A percentile compares a stretch with the other conserved stretches of the same genome.
These are phyloP conservation scores for Drosophila neotestacea DNA, from an alignment of 2,888 invertebrate genomes.

Conservation along the genomic window DNA sequence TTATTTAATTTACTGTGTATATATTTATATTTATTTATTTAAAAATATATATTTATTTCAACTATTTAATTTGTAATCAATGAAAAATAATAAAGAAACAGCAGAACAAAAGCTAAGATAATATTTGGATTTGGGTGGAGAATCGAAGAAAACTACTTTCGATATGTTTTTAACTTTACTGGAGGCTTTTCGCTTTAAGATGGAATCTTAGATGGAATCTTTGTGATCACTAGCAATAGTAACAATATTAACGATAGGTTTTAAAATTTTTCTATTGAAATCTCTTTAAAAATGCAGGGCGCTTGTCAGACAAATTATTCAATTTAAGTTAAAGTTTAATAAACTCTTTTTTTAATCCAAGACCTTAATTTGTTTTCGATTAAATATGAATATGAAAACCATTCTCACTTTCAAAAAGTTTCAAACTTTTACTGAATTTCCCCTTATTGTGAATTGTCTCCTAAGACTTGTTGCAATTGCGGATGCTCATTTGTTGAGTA, in stretches of 20 bases:
- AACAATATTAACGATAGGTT: too few relatives aligned
- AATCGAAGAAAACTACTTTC: neutral
- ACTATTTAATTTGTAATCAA: constrained; percentile 26
- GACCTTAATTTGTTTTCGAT: neutral
- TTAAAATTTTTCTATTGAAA: too few relatives aligned
- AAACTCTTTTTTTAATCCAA: too few relatives aligned
- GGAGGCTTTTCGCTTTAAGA: too few relatives aligned
- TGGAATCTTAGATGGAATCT: too few relatives aligned
- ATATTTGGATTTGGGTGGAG: neutral
- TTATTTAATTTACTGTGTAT: constrained; percentile 33
- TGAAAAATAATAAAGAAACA: constrained; percentile 7
- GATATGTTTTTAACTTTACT: too few relatives aligned
- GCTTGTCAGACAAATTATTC: too few relatives aligned
- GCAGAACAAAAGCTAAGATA: neutral
- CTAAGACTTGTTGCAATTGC: constrained; percentile 12
- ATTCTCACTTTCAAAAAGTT: constrained; percentile 7
- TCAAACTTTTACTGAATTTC: neutral
- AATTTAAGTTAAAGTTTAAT: neutral
- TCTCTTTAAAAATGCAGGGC: too few relatives aligned
- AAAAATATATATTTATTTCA: constrained; percentile 30
- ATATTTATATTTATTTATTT: constrained; percentile 35
- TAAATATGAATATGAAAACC: neutral
- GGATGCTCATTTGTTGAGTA: constrained; percentile 40
- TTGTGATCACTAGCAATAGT: too few relatives aligned
- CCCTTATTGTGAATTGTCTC: neutral